Percentiles rank a stretch among this genome's conserved stretches.
Evolutionary conservation across 35 echinoderm and acorn worm genomes (phyloP).

Genomic region (Strongylocentrotus purpuratus): DNA sequence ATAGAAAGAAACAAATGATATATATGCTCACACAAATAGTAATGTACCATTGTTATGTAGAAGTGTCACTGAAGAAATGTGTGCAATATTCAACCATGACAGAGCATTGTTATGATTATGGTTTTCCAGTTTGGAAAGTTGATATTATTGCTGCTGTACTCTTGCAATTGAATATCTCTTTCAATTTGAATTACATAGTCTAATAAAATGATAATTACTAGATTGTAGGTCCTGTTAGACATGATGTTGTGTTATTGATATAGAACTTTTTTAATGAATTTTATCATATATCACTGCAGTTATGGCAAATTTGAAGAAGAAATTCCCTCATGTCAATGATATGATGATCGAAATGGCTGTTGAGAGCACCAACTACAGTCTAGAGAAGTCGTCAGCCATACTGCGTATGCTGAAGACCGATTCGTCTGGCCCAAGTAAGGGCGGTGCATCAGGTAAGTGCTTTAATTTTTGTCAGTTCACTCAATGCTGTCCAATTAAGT

Average conservation of each 20-base stretch:
- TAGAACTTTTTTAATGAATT: not conserved
- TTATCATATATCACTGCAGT: not conserved
- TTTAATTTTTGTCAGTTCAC: not conserved
- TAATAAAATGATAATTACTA: not conserved
- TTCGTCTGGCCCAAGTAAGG: not conserved
- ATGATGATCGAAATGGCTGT: constrained; percentile 12
- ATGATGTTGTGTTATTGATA: not conserved
- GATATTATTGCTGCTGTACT: too few species aligned
- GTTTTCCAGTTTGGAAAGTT: too few species aligned
- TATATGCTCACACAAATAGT: too few species aligned
- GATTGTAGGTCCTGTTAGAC: not conserved
- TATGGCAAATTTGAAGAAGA: not conserved
- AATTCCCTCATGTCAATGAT: constrained; percentile 1
- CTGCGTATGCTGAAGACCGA: not conserved
- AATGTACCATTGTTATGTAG: too few species aligned
- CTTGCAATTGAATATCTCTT: too few species aligned
- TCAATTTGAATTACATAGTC: not conserved
- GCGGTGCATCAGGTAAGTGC: constrained; percentile 22
- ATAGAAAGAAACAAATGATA: too few species aligned
- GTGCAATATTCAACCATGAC: too few species aligned
- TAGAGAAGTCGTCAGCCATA: not conserved
- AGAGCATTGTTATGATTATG: too few species aligned
- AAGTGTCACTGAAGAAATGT: too few species aligned
- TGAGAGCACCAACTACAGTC: not conserved
- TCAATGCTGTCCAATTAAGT: not conserved